Percentiles rank a stretch among this genome's conserved stretches.
These are phyloP conservation scores for Yponomeuta sedellus DNA, from an alignment of 2,888 invertebrate genomes.

Conservation along the genomic window DNA sequence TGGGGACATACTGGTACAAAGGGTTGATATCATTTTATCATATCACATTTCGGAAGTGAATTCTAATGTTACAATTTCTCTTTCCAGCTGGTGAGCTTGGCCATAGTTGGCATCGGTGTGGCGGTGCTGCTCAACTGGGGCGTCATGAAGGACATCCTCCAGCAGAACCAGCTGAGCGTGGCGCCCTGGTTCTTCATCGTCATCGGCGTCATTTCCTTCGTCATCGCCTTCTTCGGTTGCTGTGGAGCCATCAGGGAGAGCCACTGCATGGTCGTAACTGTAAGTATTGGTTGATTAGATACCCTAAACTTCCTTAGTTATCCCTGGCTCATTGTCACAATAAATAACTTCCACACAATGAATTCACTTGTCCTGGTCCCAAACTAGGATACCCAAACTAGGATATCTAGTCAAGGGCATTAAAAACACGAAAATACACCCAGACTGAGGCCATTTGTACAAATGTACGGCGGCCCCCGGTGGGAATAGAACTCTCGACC, in stretches of 20 bases:
- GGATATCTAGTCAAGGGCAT: no score
- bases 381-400: no score
- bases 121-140: slow-evolving; percentile 78
- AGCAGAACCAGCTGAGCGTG: slow-evolving; percentile 62
- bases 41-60: background rate
- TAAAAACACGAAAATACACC: no score
- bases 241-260: slow-evolving; percentile 93
- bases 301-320: background rate
- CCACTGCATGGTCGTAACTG: slow-evolving; percentile 90
- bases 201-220: slow-evolving; percentile 82
- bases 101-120: slow-evolving; percentile 80
- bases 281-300: slow-evolving; percentile 55
- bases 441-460: no score
- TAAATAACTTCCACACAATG: no score
- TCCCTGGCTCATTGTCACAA: no score
- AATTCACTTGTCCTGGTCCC: no score
- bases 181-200: slow-evolving; percentile 81
- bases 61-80: slow-evolving; percentile 23
- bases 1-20: no score
- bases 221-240: slow-evolving; percentile 93
- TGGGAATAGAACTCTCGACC: no score
- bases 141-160: slow-evolving; percentile 60
- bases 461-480: no score
- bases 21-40: no score
- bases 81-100: slow-evolving; percentile 82